Evolutionary conservation across 2,888 invertebrate species (phyloP), one percentile per base, ranked within the genome.

Genomic region (Parochlus steinenii): DNA sequence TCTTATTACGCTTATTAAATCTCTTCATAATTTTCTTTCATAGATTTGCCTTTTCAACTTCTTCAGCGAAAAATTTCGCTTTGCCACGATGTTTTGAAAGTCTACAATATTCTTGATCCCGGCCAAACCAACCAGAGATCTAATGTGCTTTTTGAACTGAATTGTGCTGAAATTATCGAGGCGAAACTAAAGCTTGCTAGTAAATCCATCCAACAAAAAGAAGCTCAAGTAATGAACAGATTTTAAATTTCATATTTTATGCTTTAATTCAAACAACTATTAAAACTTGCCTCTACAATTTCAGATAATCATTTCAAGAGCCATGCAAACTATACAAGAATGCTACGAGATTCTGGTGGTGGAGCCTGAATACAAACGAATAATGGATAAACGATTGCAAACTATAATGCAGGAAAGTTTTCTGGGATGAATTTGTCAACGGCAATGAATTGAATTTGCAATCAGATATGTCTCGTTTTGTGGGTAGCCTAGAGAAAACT

Each of bases 141-240:
- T 17, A 36, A 36, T 19, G 30, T 24, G 10, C 10, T 30, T 14
- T 36, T 36, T 18, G 36, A 36, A 12, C 30, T 36, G 7, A 36
- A 30, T 23, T 36, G 36, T 36, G 36, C 36, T 24, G 18, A 11
- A 24, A 36, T 36, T 14, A 23, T 36, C 7, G 23, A 36, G n/a
- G 15, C 12, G 8, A 29, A 30, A 18, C 5, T 11, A n/a, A 30
- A 36, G 17, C 16, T 30, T 10, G n/a, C 17, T 8, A 6, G 14
- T 6, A 23, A 36, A 16, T 18, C 17, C 5, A 24, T 36, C 30
- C 15, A 22, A 8, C 16, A 20, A 23, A 23, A 17, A 5, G 24
- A 30, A 10, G 36, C 30, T 5, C 14, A 24, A 12, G 35, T 35
- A 35, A 12, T 23, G 17, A 34, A 27, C 16, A 14, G 12, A 8